Conservation (phyloP, 2,113 vertebrate species). For the Bostrychus sinensis region DNA sequence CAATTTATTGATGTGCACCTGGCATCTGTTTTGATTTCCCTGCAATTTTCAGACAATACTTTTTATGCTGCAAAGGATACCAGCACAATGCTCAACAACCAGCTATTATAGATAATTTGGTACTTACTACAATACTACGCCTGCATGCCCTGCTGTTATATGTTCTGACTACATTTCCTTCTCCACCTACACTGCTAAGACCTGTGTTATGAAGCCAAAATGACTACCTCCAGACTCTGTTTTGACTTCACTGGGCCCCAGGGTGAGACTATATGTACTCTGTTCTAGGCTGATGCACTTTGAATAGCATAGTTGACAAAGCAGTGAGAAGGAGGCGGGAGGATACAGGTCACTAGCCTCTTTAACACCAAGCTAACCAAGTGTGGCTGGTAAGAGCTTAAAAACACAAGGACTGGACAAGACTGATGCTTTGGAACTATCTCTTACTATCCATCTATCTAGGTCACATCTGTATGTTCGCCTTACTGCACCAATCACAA, state of each 20-base stretch:
- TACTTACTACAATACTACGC: neutral
- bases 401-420: neutral
- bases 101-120: neutral
- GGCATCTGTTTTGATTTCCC: too few relatives aligned
- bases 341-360: constrained; percentile 41
- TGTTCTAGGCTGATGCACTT: constrained; percentile 28
- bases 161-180: neutral
- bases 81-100: neutral
- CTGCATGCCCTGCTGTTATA: neutral
- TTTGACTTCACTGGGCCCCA: constrained; percentile 29
- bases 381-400: constrained; percentile 38
- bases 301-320: constrained; percentile 44
- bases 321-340: constrained; percentile 35
- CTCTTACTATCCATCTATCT: constrained; percentile 36
- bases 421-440: neutral
- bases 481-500: constrained; percentile 65
- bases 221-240: constrained; percentile 4
- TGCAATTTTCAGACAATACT: neutral
- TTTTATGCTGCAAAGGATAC: neutral
- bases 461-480: constrained; percentile 71
- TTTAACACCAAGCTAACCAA: constrained; percentile 31
- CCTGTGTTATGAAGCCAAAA: neutral
- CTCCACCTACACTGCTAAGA: neutral
- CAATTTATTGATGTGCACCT: too few relatives aligned
- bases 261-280: constrained; percentile 33